Conservation (phyloP, 2,888 invertebrate genomes). For the Cyaniris semiargus region DNA sequence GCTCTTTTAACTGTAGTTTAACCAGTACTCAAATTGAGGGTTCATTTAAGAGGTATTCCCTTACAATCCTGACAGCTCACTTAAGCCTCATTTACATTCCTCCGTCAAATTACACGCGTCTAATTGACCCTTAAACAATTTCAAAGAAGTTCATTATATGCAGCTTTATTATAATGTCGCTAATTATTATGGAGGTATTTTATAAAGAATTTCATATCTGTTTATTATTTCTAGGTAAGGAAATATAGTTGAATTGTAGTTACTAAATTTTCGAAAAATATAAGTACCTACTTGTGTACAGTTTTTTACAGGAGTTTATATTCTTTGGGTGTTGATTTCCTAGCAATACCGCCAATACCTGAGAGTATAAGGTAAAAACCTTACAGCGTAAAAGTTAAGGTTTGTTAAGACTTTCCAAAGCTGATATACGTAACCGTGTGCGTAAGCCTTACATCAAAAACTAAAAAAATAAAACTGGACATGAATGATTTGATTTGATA, state of each 20-base stretch:
- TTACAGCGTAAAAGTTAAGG: no score
- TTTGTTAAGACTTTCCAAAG: no score
- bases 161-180: slow-evolving; percentile 5
- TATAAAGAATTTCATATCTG: background rate
- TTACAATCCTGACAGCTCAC: slow-evolving; percentile 18
- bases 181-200: background rate
- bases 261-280: no score
- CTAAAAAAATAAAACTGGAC: no score
- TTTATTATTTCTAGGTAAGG: background rate
- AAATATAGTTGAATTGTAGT: background rate
- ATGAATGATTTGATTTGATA: no score
- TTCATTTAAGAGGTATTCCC: slow-evolving; percentile 12
- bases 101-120: slow-evolving; percentile 2
- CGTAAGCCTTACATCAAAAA: no score
- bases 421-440: no score
- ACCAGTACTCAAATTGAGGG: background rate
- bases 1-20: background rate
- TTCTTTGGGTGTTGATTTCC: no score
- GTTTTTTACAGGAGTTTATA: no score
- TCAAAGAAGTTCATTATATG: slow-evolving; percentile 4
- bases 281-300: no score
- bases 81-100: slow-evolving; percentile 21
- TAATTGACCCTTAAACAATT: slow-evolving; percentile 21
- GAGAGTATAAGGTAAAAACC: no score
- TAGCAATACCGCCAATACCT: no score